phyloP scores from a whole-genome alignment of 2,113 vertebrate species.

The Tyto alba region DNA sequence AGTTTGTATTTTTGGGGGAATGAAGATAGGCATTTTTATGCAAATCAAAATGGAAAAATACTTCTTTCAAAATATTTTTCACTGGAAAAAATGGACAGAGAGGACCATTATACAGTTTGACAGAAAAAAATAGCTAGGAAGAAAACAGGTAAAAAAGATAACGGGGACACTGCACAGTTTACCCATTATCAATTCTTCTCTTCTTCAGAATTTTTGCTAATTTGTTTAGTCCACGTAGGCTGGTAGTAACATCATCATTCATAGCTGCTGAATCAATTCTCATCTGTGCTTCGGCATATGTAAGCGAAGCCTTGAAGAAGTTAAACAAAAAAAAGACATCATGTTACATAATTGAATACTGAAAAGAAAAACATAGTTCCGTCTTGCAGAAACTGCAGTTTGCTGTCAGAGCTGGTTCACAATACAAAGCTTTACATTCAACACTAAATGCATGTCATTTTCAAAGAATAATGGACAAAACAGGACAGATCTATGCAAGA shows the following conservation, averaged over 20 bases:
- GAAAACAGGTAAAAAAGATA: background rate
- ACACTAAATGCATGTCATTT: background rate
- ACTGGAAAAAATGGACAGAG: background rate
- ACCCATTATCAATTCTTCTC: conserved; percentile 90
- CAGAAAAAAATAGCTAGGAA: background rate
- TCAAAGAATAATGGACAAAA: background rate
- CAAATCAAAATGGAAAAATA: background rate
- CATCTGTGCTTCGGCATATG: conserved; percentile 97
- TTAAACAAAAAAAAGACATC: background rate
- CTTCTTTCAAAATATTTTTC: background rate
- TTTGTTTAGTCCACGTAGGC: conserved; percentile 88
- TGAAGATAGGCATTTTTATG: background rate
- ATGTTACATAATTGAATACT: background rate
- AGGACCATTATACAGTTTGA: background rate
- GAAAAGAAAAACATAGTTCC: background rate
- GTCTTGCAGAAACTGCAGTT: background rate
- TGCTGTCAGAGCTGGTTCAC: background rate
- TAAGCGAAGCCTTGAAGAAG: conserved; percentile 86
- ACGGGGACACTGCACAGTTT: background rate
- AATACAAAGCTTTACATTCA: background rate
- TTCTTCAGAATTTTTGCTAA: conserved; percentile 93
- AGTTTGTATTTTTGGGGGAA: background rate
- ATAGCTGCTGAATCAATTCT: conserved; percentile 87
- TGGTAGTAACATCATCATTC: conserved; percentile 86
- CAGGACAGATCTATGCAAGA: background rate